Base-by-base conservation (phyloP, 2,888 invertebrate species). In the Apodemia duryi region DNA sequence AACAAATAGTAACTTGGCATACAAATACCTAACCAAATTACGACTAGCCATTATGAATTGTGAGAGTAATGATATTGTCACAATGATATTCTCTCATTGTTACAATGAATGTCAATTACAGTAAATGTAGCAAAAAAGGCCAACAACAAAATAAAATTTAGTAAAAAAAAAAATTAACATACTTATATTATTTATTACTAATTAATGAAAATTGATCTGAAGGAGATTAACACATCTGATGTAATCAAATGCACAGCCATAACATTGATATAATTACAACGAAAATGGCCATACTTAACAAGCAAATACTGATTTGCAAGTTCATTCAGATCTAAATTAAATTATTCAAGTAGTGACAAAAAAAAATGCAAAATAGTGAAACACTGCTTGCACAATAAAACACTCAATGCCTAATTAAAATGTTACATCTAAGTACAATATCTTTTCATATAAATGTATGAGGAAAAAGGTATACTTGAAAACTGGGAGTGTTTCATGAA, bases 271-370 rank as follows among this genome's bases (percentile, higher is more conserved):
- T 49, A 28, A n/a, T 57, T 13, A 51, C 51, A 65, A 61, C 28
- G 61, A 61, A 6, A 63, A 29, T n/a, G 61, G 61, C 61, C 38
- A 43, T 29, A 35, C n/a, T 21, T 51, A 21, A 10, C 46, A 51
- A 61, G 49, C 21, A 60, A 60, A 60, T 7, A 51, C 29, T 5
- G 28, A 49, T 61, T 61, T 62, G 51, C 41, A 46, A 61, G 80
- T 82, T 82, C 83, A 81, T 81, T 89, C 90, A 90, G 90, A 90
- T 90, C 90, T 88, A 78, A 71, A 82, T 73, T 61, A 61, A 21
- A 61, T 51, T 64, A 72, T 81, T 78, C 76, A 72, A 78, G 77
- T 79, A 75, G 70, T 76, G 73, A 74, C 75, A 78, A 72, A 71
- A 69, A 43, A 69, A 70, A 28, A 28, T 21, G 38, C 41, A 63